A percentile compares a stretch with the other conserved stretches of the same genome.
These are phyloP conservation scores for Pammene aurita DNA, from an alignment of 2,888 invertebrate species.

Conservation along the genomic window DNA sequence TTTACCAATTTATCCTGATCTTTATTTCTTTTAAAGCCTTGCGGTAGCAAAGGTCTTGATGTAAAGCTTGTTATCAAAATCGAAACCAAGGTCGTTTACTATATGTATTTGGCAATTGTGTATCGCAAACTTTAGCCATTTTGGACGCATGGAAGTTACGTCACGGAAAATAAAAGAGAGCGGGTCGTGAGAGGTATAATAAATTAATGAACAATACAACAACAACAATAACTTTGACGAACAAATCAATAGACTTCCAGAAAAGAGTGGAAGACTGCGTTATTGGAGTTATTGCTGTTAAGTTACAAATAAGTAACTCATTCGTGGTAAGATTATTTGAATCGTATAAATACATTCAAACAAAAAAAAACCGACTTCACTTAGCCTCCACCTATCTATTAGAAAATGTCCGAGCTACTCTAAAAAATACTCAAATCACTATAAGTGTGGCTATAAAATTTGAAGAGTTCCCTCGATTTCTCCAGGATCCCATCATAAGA, in stretches of 20 bases:
- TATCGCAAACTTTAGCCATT: slow-evolving; percentile 9
- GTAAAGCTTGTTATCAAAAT: slow-evolving; percentile 46
- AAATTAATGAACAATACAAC: no score
- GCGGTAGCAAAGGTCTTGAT: slow-evolving; percentile 47
- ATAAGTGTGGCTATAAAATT: no score
- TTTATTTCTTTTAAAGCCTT: slow-evolving; percentile 37
- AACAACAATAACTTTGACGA: slow-evolving; percentile 15
- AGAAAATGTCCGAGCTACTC: no score
- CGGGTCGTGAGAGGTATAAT: slow-evolving; percentile 25
- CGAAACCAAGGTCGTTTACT: slow-evolving; percentile 56
- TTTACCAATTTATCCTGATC: slow-evolving; percentile 54
- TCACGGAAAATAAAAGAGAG: slow-evolving; percentile 31
- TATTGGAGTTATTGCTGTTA: background rate
- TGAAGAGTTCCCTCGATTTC: no score
- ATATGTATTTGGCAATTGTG: slow-evolving; percentile 1
- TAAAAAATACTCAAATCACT: no score
- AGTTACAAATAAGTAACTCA: background rate
- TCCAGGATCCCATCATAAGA: no score
- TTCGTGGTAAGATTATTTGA: background rate
- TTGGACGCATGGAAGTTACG: slow-evolving; percentile 25
- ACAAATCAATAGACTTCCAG: slow-evolving; percentile 20
- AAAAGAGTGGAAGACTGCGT: background rate
- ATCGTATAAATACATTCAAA: background rate
- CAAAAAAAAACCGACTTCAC: no score
- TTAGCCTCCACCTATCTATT: no score